Base-by-base conservation (phyloP, 2,888 invertebrate genomes). In the Cosmia trapezina region DNA sequence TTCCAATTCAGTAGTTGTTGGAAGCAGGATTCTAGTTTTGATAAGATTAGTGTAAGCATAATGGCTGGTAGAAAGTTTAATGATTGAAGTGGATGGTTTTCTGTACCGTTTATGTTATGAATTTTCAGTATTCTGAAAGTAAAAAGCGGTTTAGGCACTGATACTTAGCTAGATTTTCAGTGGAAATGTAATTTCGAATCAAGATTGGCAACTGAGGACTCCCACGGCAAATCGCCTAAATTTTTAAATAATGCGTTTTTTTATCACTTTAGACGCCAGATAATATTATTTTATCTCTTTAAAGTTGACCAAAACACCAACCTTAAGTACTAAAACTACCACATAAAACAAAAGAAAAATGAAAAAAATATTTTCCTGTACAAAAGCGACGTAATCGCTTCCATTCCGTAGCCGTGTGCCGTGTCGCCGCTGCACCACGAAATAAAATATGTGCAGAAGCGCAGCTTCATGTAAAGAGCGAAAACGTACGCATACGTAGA, bases 1-100 rank as follows among this genome's bases (percentile, higher is more conserved):
- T 85, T 85, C 80, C 80, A 67, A 77, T 74, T 80, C 69, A 86
- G 49, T 81, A 73, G 70, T 70, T 81, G 82, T 79, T 69, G 70
- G 65, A 64, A 59, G 73, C 73, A 72, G 65, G 68, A 71, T 72
- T 79, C 68, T 79, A 79, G 73, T 78, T 76, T 54, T 85, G 85
- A 72, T 76, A 67, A 70, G 81, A 68, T 80, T 78, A 54, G 64
- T 56, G 33, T 51, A 14, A 62, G 41, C 62, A 12, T 28, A 28
- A 28, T 9, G 19, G 0, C 12, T 22, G 1, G 14, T 61, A 17
- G 22, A 33, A 41, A 14, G 7, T 33, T 43, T 43, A 59, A 47
- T 70, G 12, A 49, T 59, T n/a, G 2, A 28, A 7, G 28, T 37
- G 2, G 5, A 28, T 57, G 37, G 7, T 53, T 11, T 68, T 28